These are phyloP conservation scores for Chamaea fasciata DNA, from an alignment of 2,113 vertebrate species.

Conservation along the genomic window DNA sequence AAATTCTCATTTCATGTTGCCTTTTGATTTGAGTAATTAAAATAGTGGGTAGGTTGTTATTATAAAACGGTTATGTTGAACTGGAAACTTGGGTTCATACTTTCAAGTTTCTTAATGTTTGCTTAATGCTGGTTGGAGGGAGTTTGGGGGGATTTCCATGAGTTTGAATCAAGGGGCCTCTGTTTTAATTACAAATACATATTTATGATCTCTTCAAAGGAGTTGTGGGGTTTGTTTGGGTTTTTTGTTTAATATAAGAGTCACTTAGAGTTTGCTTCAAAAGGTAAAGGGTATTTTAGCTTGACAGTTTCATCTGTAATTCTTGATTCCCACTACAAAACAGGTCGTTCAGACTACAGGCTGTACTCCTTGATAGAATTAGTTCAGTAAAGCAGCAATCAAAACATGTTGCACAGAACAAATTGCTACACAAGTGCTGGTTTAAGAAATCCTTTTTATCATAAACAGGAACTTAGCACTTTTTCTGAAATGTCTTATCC, in stretches of 20 bases:
- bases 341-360: neutral
- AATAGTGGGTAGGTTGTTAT: neutral
- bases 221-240: neutral
- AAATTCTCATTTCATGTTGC: neutral
- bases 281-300: neutral
- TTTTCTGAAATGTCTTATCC: neutral
- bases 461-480: neutral
- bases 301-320: neutral
- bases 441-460: neutral
- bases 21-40: neutral
- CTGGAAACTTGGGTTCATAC: neutral
- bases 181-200: neutral
- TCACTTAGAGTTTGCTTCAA: neutral
- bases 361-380: neutral
- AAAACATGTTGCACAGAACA: neutral
- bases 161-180: neutral
- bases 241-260: neutral
- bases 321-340: neutral
- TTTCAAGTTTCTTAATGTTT: neutral
- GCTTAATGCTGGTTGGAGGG: neutral
- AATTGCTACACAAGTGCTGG: neutral
- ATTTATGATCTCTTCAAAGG: constrained; percentile 20
- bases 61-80: neutral
- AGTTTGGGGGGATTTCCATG: neutral
- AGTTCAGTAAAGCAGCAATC: neutral